Conservation (phyloP, 2,797 vertebrate genomes). For the Dendrocincla tyrannina region DNA sequence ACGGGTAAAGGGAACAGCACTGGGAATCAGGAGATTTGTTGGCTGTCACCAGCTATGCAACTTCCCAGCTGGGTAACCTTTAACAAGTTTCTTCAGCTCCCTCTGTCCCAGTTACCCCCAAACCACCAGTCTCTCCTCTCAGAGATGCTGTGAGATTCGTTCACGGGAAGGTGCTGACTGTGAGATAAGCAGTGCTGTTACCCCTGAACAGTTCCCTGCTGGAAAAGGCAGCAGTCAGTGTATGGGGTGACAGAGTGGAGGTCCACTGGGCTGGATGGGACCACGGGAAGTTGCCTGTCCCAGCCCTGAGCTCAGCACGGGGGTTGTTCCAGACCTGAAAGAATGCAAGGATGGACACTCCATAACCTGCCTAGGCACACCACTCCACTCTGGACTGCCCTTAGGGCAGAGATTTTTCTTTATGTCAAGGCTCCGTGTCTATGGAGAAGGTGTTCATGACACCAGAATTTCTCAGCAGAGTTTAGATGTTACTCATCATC, state of each 20-base stretch:
- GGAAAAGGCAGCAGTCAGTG: neutral
- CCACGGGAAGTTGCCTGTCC: neutral
- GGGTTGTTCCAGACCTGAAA: neutral
- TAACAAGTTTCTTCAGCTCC: neutral
- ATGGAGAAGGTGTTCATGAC: fast-evolving
- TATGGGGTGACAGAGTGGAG: neutral
- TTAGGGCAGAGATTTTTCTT: too few relatives aligned
- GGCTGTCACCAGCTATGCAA: neutral
- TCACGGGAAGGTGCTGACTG: neutral
- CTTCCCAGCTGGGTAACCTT: neutral
- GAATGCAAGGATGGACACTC: neutral
- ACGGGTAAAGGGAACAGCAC: neutral
- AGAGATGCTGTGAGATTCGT: neutral
- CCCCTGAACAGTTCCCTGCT: neutral
- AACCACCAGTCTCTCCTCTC: neutral
- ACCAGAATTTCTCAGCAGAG: neutral
- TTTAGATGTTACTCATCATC: neutral
- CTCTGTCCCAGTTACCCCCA: neutral
- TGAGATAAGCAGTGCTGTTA: neutral
- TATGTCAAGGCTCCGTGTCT: neutral
- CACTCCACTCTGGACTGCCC: neutral
- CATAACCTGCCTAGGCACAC: neutral
- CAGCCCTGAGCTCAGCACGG: neutral
- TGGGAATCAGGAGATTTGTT: neutral
- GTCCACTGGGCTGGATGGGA: neutral